Conservation (phyloP, 2,888 invertebrate genomes). For the Amblyjoppa fuscipennis region DNA sequence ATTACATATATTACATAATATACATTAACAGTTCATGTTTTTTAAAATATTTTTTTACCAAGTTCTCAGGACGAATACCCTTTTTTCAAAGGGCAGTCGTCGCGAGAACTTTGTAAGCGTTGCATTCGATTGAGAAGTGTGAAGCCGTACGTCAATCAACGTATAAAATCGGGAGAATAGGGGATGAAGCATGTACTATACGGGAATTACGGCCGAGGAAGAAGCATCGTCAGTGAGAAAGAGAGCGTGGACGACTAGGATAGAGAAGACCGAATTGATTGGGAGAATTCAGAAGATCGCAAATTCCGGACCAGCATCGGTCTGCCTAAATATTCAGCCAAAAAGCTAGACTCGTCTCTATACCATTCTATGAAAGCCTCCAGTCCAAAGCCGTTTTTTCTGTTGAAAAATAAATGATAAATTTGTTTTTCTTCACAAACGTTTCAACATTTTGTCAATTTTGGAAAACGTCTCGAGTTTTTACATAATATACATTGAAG, state of each 20-base stretch:
- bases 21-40: too few species aligned
- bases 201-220: conserved; percentile 38
- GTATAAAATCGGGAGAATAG: neutral
- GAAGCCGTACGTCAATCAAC: neutral
- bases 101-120: neutral
- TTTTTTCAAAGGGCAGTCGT: neutral
- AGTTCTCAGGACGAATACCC: too few species aligned
- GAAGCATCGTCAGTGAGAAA: neutral
- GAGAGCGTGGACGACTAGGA: conserved; percentile 25
- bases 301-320: neutral
- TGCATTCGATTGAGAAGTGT: neutral
- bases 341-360: neutral
- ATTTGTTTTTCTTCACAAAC: neutral
- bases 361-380: too few species aligned
- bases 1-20: neutral
- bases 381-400: too few species aligned
- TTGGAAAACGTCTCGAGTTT: neutral
- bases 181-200: conserved; percentile 25
- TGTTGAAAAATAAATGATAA: too few species aligned
- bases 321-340: neutral
- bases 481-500: neutral
- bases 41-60: too few species aligned
- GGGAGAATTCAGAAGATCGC: neutral
- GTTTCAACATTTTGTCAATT: too few species aligned
- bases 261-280: conserved; percentile 55